Evolutionary conservation across 2,888 invertebrate genomes (phyloP).

Genomic region (Drosophila meridionalis): DNA sequence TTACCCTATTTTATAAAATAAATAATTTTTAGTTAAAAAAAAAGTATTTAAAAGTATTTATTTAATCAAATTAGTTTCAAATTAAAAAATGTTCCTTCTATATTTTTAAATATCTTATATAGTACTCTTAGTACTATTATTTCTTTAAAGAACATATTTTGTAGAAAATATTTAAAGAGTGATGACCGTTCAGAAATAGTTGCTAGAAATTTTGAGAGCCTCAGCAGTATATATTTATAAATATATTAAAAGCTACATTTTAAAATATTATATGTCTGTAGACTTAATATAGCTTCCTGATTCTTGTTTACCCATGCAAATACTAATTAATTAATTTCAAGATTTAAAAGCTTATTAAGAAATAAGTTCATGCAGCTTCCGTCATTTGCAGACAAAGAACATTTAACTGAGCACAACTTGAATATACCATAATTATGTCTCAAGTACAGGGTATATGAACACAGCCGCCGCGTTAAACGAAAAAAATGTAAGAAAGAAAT

Average conservation of each 20-base stretch:
- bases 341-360: neutral
- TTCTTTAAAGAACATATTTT: neutral
- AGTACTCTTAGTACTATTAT: too few relatives aligned
- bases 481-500: slow-evolving; percentile 28
- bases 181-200: neutral
- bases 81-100: too few relatives aligned
- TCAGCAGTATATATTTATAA: neutral
- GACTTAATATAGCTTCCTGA: neutral
- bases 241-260: neutral
- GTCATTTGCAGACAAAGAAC: slow-evolving; percentile 5
- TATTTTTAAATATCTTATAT: too few relatives aligned
- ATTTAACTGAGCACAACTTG: neutral
- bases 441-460: slow-evolving; percentile 25
- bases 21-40: neutral
- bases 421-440: neutral
- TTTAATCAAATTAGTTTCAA: too few relatives aligned
- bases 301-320: neutral
- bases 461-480: slow-evolving; percentile 34
- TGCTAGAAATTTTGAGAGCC: neutral
- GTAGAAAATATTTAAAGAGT: neutral
- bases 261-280: neutral
- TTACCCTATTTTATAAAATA: neutral
- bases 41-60: neutral
- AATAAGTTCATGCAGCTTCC: neutral
- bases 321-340: neutral